Evolutionary conservation across 2,888 invertebrate genomes (phyloP), one percentile per base, ranked within the genome.

Genomic region (Coelinius sp.): DNA sequence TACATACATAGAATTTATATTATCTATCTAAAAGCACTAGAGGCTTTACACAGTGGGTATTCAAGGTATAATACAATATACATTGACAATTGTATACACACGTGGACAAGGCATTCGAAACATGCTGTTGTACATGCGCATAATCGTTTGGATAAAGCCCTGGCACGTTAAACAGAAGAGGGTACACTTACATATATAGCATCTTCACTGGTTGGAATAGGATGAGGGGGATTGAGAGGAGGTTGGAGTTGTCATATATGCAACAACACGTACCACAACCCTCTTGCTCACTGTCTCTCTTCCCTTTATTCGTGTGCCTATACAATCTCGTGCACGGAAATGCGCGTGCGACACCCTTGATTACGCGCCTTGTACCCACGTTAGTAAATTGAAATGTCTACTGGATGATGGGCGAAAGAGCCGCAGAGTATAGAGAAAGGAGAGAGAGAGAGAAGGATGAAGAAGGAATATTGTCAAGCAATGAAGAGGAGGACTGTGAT

Each of bases 1-100:
- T 80, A 63, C 52, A 74, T 74, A 25, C 35, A 53, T 53, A 27
- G 56, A 75, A 76, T 75, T 71, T 66, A 62, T 63, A 69, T 35
- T 20, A 59, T 59, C 59, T 12, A 59, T 35, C 17, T 17, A 59
- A 59, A 31, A 59, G 46, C 46, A 49, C 46, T 49, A 20, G 3
- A 17, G 20, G 46, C 41, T 41, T 52, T 5, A 24, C 52, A 24
- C 27, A 56, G 17, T 56, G 27, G 24, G 24, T 53, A 12, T 12
- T 12, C 25, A 24, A 53, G 25, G 27, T 27, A 24, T 14, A 27
- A 14, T 24, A 25, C 24, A 27, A 56, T 25, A 56, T 56, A n/a
- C 56, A 56, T 56, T 56, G 25, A 27, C 56, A 4, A 56, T 56
- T 56, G 56, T n/a, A 56, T 27, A 12, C 14, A 56, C 17, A 56